These are phyloP conservation scores for Ailurus styani DNA, from an alignment of 2,113 vertebrate species.

Conservation along the genomic window DNA sequence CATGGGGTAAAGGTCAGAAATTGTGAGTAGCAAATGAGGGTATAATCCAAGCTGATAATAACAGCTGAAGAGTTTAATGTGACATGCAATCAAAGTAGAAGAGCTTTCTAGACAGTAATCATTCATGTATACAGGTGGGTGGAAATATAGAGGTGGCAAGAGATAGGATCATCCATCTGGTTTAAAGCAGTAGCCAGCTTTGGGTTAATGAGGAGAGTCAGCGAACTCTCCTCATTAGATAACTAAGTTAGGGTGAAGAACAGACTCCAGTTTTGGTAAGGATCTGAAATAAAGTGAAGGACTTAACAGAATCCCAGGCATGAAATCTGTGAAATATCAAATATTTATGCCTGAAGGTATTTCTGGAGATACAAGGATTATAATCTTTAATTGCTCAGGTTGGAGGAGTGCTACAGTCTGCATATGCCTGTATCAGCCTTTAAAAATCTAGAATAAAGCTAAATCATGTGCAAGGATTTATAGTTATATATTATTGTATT, in stretches of 20 bases:
- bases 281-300: neutral
- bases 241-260: neutral
- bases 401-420: neutral
- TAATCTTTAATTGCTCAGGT: neutral
- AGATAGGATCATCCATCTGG: neutral
- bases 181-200: neutral
- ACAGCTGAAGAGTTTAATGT: neutral
- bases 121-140: neutral
- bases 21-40: fast-evolving
- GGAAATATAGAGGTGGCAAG: neutral
- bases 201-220: neutral
- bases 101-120: neutral
- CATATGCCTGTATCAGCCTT: neutral
- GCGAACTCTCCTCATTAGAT: neutral
- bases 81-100: neutral
- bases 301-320: neutral
- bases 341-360: neutral
- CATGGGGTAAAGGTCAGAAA: neutral
- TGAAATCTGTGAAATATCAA: neutral
- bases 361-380: neutral
- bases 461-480: neutral
- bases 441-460: neutral
- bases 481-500: neutral
- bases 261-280: neutral
- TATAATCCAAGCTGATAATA: neutral